Base-by-base conservation (phyloP, 1,140 invertebrate genomes). In the Eciton burchellii region DNA sequence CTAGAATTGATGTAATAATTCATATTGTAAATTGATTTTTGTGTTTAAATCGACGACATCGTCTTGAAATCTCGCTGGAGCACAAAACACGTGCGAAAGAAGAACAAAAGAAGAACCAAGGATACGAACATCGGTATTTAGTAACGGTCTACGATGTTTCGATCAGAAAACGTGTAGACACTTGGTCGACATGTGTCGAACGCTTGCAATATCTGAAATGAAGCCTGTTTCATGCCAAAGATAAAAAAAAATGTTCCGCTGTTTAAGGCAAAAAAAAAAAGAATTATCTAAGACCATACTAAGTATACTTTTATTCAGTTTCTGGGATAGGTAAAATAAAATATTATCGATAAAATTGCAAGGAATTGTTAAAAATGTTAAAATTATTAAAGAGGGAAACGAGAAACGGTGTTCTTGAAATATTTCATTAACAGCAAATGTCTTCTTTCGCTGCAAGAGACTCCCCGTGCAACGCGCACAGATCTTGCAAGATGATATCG, bases 171-270 rank as follows among this genome's bases (percentile, higher is more conserved):
- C 4, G 5, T 49, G 16, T 63, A 29, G 9, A 14, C 41, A 47
- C 62, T 60, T 62, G 35, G 56, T 6, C 24, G 16, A 47, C 56
- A 73, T 16, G n/a, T 74, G 72, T 74, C 26, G 49, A 26, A 14
- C 57, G 24, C 24, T 3, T 57, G 45, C 24, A 14, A 5, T 24
- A 47, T 12, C 4, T 29, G n/a, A n/a, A n/a, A n/a, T 19, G n/a
- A 52, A 52, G 1, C 14, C 24, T 3, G 3, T 74, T 24, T 12
- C 9, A 24, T 12, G 9, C 3, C 26, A 47, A 60, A 11, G 0
- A 11, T 59, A 21, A 24, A 60, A 76, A 24, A 43, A 76, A 52
- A 8, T 52, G 49, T 24, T 14, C 35, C 43, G 8, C 45, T 35
- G 3, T 76, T 73, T 14, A 8, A 76, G 21, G 62, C 49, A 12